These are phyloP conservation scores for Zoanthus sociatus DNA, from an alignment of 92 coral and sea anemone species.

Conservation along the genomic window DNA sequence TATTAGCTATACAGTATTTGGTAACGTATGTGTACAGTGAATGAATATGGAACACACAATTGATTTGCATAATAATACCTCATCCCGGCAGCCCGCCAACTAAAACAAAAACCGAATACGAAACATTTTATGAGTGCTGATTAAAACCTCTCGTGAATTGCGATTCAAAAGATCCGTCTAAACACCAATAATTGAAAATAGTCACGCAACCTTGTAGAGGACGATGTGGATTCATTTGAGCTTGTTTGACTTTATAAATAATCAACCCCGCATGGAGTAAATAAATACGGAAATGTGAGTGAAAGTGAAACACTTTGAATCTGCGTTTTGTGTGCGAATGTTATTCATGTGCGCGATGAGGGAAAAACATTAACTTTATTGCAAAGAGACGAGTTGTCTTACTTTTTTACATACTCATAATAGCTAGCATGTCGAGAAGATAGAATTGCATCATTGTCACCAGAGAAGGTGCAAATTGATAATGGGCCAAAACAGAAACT, in stretches of 20 bases:
- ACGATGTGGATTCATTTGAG: constrained; percentile 13
- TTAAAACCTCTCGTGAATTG: constrained; percentile 1
- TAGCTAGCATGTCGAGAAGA: constrained; percentile 73
- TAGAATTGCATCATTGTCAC: constrained; percentile 82
- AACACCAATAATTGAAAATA: background rate
- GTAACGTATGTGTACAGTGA: constrained; percentile 3
- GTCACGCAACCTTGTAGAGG: constrained; percentile 21
- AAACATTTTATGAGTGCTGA: constrained; percentile 3
- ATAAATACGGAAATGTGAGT: constrained; percentile 25
- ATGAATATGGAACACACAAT: constrained; percentile 40
- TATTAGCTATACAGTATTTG: constrained; percentile 12
- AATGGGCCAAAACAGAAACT: constrained; percentile 66
- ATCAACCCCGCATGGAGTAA: constrained; percentile 12
- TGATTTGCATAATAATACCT: constrained; percentile 58
- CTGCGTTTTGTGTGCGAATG: background rate
- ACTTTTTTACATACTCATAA: constrained; percentile 63
- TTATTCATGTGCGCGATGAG: constrained; percentile 32
- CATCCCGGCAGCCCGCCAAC: constrained; percentile 42
- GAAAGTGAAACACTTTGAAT: constrained; percentile 31
- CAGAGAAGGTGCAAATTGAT: constrained; percentile 71
- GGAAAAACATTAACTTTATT: constrained; percentile 54
- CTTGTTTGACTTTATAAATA: constrained; percentile 41
- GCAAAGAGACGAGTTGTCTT: constrained; percentile 70
- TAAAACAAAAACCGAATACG: background rate
- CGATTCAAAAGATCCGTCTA: background rate